These are phyloP conservation scores for Drosophila phalerata DNA, from an alignment of 2,888 invertebrate genomes.

Conservation along the genomic window DNA sequence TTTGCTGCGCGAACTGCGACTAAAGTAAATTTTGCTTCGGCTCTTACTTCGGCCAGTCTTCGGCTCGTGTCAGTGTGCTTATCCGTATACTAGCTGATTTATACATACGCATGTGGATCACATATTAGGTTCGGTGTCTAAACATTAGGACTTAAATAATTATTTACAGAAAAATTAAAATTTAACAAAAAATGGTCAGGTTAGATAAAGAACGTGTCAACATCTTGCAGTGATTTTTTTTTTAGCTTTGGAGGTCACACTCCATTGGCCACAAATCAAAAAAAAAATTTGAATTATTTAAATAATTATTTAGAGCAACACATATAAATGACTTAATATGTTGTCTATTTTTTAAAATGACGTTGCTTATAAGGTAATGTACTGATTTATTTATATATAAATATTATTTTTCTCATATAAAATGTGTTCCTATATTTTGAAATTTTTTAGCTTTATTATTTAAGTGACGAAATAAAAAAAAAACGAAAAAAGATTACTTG, in stretches of 20 bases:
- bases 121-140: not conserved
- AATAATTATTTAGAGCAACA: too few relatives aligned
- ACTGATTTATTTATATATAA: not conserved
- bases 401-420: not conserved
- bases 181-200: not conserved
- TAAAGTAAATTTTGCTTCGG: conserved; percentile 3
- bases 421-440: too few relatives aligned
- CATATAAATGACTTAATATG: not conserved
- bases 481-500: not conserved
- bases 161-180: conserved; percentile 2
- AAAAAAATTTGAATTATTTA: not conserved
- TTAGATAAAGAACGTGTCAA: not conserved
- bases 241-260: not conserved
- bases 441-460: too few relatives aligned
- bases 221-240: not conserved
- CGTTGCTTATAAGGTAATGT: not conserved
- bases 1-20: conserved; percentile 2
- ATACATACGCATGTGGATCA: not conserved
- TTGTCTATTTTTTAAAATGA: too few relatives aligned
- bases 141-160: not conserved
- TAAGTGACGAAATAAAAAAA: not conserved
- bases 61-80: conserved; percentile 2
- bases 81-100: not conserved
- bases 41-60: conserved; percentile 1
- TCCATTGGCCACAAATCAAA: not conserved